phyloP scores from a whole-genome alignment of 2,797 vertebrate species.

The Periophthalmus magnuspinnatus region DNA sequence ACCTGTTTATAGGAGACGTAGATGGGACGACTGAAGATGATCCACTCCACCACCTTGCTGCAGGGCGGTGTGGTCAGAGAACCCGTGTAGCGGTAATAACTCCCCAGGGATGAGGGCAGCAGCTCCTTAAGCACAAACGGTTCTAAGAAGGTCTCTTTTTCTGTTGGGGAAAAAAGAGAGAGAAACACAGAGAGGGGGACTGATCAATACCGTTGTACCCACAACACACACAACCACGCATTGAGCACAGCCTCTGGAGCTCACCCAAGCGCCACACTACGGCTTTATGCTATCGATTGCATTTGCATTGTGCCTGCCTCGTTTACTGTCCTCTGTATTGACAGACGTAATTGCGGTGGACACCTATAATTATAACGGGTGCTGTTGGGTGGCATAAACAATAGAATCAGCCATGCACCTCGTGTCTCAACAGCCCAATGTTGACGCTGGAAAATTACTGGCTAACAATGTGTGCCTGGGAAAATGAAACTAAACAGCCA shows the following conservation, averaged over 20 bases:
- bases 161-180: conserved; percentile 62
- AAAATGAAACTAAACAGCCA: conserved; percentile 15
- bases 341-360: conserved; percentile 38
- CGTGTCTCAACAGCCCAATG: conserved; percentile 14
- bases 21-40: conserved; percentile 89
- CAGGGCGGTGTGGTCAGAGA: conserved; percentile 95
- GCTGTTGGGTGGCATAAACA: conserved; percentile 18
- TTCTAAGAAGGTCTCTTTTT: conserved; percentile 96
- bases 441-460: conserved; percentile 19
- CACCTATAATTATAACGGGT: conserved; percentile 41
- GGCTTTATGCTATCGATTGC: conserved; percentile 31
- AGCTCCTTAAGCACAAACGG: conserved; percentile 91
- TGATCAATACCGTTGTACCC: conserved; percentile 1
- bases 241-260: conserved; percentile 24
- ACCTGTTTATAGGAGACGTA: conserved; percentile 95
- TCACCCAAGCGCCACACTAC: conserved; percentile 23
- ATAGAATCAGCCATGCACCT: conserved; percentile 24
- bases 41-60: conserved; percentile 96
- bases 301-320: conserved; percentile 42
- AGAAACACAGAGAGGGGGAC: background rate
- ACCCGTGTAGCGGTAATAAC: conserved; percentile 93
- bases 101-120: conserved; percentile 85
- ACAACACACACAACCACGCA: background rate
- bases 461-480: conserved; percentile 13
- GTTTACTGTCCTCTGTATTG: conserved; percentile 22